Evolutionary conservation across 2,797 vertebrate genomes (phyloP), one percentile per base, ranked within the genome.

Genomic region (Varecia variegata): DNA sequence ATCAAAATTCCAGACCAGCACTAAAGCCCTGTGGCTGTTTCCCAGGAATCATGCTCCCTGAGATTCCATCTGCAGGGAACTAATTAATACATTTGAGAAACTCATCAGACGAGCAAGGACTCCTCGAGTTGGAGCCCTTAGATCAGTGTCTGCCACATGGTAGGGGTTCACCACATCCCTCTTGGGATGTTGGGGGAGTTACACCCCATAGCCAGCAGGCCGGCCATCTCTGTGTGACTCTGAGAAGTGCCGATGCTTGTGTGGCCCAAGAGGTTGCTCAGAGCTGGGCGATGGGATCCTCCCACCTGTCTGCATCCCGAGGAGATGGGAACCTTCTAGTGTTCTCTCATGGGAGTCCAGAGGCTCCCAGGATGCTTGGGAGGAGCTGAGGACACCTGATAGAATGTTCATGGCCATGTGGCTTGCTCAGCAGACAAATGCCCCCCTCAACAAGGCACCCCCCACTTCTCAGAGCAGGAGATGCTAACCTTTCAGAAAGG

Each of bases 51-150:
- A 21, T 23, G 7, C 18, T 88, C 93, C 77, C 65, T 68, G 83
- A 89, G 65, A 91, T 89, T 89, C 87, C 83, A 92, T 8, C 6
- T 12, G 77, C 81, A 58, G 92, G 12, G n/a, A 96, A 92, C 35
- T 67, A 65, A 79, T 45, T 67, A 65, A 79, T 45, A 32, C 1
- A 1, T 71, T 93, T 95, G 62, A 90, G 82, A 88, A 88, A 74
- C 60, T 85, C 74, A 56, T 76, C 17, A 67, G 47, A 67, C 20
- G 25, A 70, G 40, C 23, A 96, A 96, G 25, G 60, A n/a, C 38
- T 95, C 82, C 73, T 52, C 17, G 68, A 82, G 94, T 79, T n/a
- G 54, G 14, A 93, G n/a, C 35, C 62, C 43, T 93, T 15, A 52
- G 45, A 2, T 14, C 10, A 13, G 52, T 50, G 40, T 56, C 25